Percentiles rank a stretch among this genome's conserved stretches.
These are phyloP conservation scores for Trachelus stipa DNA, from an alignment of 2,888 invertebrate species.

Conservation along the genomic window DNA sequence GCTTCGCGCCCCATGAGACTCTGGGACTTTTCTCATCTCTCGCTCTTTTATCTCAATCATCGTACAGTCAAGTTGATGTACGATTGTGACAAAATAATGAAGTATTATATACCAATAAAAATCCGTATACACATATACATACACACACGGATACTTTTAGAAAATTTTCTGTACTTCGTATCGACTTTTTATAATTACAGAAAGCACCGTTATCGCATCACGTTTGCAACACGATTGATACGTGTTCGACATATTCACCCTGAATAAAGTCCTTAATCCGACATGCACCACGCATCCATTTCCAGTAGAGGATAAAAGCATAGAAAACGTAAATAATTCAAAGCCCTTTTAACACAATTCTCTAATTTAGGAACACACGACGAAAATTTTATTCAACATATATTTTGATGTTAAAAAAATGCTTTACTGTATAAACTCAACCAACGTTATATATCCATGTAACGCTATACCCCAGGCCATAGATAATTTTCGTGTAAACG, in stretches of 20 bases:
- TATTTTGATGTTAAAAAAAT: not conserved
- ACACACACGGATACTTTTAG: too few relatives aligned
- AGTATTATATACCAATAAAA: not conserved
- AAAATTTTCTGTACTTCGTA: not conserved
- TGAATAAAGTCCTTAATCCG: not conserved
- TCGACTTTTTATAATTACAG: not conserved
- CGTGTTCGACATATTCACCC: not conserved
- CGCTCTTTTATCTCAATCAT: conserved; percentile 7
- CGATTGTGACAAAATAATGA: not conserved
- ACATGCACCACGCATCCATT: not conserved
- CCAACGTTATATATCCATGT: not conserved
- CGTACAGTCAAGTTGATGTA: not conserved
- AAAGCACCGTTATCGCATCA: not conserved
- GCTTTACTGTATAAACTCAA: not conserved
- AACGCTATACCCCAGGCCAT: not conserved
- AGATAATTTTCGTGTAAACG: not conserved
- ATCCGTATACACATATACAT: not conserved
- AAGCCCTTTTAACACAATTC: not conserved
- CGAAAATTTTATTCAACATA: not conserved
- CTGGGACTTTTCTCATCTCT: conserved; percentile 22
- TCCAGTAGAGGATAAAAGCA: not conserved
- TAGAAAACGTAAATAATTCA: not conserved
- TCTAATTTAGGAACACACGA: not conserved
- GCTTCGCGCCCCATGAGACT: conserved; percentile 18
- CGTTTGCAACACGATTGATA: not conserved